Conservation (phyloP, 2,113 vertebrate genomes). For the Holacanthus passer region DNA sequence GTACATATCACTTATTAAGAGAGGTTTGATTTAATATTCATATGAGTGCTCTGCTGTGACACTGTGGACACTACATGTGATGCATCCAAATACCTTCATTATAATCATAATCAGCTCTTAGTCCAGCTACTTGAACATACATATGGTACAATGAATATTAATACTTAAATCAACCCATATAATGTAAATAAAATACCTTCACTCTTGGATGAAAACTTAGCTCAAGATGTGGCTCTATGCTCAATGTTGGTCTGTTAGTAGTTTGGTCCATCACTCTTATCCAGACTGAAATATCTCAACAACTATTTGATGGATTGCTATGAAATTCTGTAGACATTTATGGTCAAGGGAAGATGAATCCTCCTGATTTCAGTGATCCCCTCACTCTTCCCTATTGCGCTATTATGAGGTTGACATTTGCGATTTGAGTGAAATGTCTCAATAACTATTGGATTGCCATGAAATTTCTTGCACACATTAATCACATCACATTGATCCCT, state of each 20-base stretch:
- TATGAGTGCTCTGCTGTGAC: constrained; percentile 32
- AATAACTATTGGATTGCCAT: too few species aligned
- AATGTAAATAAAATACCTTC: background rate
- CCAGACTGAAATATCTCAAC: background rate
- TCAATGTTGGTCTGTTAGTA: background rate
- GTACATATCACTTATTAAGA: constrained; percentile 20
- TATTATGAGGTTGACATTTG: too few species aligned
- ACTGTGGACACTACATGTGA: constrained; percentile 27
- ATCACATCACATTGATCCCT: too few species aligned
- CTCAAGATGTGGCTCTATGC: background rate
- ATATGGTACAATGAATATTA: constrained; percentile 44
- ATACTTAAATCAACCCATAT: constrained; percentile 19
- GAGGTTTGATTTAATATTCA: constrained; percentile 53
- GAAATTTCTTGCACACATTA: too few species aligned
- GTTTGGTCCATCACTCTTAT: background rate
- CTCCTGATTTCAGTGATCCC: too few species aligned
- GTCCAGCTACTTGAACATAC: constrained; percentile 1
- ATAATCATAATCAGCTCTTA: constrained; percentile 38
- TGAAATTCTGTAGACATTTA: background rate
- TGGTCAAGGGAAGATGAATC: background rate
- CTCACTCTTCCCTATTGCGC: too few species aligned
- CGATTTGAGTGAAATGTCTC: too few species aligned
- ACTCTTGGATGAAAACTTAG: background rate
- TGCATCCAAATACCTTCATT: constrained; percentile 57
- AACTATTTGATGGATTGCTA: background rate